Evolutionary conservation across 2,888 invertebrate species (phyloP).

Genomic region (Eudemis profundana): DNA sequence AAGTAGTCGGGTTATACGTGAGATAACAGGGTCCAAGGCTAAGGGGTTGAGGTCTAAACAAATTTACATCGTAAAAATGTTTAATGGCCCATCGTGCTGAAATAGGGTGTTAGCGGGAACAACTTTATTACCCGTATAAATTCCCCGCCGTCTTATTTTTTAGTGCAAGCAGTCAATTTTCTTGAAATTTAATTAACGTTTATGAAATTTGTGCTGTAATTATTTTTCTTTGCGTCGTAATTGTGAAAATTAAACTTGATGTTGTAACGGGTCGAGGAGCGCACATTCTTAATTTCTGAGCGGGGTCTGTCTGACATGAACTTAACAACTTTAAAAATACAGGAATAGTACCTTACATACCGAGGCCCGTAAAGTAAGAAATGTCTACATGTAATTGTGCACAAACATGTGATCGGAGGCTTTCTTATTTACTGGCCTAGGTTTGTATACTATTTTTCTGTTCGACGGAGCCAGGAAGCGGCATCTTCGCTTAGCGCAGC

Average conservation of each 20-base stretch:
- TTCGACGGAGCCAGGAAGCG: too few relatives aligned
- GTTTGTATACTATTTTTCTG: too few relatives aligned
- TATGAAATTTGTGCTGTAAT: slow-evolving; percentile 21
- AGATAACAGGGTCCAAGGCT: slow-evolving; percentile 47
- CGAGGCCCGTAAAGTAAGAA: too few relatives aligned
- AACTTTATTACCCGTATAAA: slow-evolving; percentile 57
- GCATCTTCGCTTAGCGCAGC: too few relatives aligned
- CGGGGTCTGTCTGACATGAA: too few relatives aligned
- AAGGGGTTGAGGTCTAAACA: slow-evolving; percentile 53
- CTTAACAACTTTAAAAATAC: too few relatives aligned
- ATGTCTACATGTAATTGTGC: too few relatives aligned
- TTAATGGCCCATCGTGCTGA: slow-evolving; percentile 53
- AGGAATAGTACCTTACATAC: too few relatives aligned
- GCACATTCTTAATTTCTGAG: too few relatives aligned
- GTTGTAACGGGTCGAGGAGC: too few relatives aligned
- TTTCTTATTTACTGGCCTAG: too few relatives aligned
- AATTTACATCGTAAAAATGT: slow-evolving; percentile 60
- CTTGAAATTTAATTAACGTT: slow-evolving; percentile 52
- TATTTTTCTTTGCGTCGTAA: slow-evolving; percentile 9
- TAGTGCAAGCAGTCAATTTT: slow-evolving; percentile 49
- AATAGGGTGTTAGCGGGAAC: slow-evolving; percentile 51
- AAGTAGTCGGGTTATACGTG: slow-evolving; percentile 12
- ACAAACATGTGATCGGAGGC: too few relatives aligned
- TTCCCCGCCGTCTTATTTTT: slow-evolving; percentile 58
- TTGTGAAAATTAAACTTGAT: background rate